Evolutionary conservation across 1,140 invertebrate genomes (phyloP).

Genomic region (Drosophila lacertosa): DNA sequence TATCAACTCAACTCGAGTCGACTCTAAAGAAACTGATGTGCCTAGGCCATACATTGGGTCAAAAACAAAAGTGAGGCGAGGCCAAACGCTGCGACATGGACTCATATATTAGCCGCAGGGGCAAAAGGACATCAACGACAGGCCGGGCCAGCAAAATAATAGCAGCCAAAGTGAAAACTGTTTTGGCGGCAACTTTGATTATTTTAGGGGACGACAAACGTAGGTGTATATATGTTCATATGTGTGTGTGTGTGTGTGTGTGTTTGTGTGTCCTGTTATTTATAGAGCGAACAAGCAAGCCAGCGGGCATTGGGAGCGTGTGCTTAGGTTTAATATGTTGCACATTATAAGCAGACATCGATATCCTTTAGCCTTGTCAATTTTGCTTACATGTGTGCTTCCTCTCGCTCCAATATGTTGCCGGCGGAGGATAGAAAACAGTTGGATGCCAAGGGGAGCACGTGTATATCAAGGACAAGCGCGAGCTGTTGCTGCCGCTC

Average conservation of each 20-base stretch:
- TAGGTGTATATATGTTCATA: neutral
- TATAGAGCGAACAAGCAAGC: constrained; percentile 71
- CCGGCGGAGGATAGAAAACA: constrained; percentile 4
- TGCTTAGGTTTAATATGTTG: constrained; percentile 83
- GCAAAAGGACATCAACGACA: constrained; percentile 61
- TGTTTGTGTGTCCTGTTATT: constrained; percentile 62
- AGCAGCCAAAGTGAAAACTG: constrained; percentile 80
- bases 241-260: no score
- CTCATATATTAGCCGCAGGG: constrained; percentile 81
- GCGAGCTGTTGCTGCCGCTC: constrained; percentile 66
- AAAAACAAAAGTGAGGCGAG: constrained; percentile 68
- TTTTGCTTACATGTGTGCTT: constrained; percentile 82
- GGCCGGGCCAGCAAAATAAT: constrained; percentile 69
- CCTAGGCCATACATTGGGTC: constrained; percentile 53
- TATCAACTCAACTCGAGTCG: constrained; percentile 70
- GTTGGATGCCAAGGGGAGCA: no score
- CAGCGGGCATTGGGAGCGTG: constrained; percentile 56
- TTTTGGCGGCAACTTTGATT: constrained; percentile 80
- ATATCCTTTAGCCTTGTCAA: constrained; percentile 84
- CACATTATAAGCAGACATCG: constrained; percentile 84
- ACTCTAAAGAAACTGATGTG: constrained; percentile 40
- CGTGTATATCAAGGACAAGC: constrained; percentile 80
- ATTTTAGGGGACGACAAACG: constrained; percentile 29
- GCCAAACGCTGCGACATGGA: constrained; percentile 63
- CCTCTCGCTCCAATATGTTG: constrained; percentile 76